Evolutionary conservation across 2,888 invertebrate species (phyloP).

Genomic region (Beris morrisii): DNA sequence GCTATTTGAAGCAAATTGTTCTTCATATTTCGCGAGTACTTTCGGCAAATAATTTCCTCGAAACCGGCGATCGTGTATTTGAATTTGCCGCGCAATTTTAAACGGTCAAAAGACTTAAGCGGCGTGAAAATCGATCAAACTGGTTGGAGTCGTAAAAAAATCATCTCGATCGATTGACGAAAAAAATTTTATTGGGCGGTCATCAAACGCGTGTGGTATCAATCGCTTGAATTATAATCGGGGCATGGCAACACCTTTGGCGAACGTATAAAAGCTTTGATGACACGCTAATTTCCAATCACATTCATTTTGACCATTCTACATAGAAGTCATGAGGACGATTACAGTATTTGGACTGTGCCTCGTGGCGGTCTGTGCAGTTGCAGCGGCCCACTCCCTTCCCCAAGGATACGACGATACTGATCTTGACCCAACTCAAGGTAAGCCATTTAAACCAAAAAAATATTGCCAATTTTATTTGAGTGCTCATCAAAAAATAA

Average conservation of each 20-base stretch:
- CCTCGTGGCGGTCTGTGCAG: neutral
- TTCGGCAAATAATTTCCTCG: too few relatives aligned
- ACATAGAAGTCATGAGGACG: constrained; percentile 24
- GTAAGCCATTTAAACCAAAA: neutral
- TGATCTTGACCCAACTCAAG: neutral
- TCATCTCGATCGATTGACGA: too few relatives aligned
- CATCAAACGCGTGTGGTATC: neutral
- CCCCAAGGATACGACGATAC: neutral
- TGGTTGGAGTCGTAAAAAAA: too few relatives aligned
- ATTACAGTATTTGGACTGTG: constrained; percentile 7
- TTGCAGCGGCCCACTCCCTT: neutral
- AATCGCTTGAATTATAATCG: constrained; percentile 6
- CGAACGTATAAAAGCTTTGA: constrained; percentile 29
- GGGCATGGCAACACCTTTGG: constrained; percentile 11
- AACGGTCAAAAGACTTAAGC: too few relatives aligned
- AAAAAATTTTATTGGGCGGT: too few relatives aligned
- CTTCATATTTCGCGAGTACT: too few relatives aligned
- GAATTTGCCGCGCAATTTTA: too few relatives aligned
- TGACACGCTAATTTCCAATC: constrained; percentile 26
- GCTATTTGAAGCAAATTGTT: too few relatives aligned
- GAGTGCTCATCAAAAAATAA: neutral
- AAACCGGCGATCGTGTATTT: too few relatives aligned
- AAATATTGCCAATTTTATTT: neutral
- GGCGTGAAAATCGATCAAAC: too few relatives aligned
- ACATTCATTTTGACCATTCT: constrained; percentile 19